phyloP scores from a whole-genome alignment of 92 coral and sea anemone genomes.

The Scolanthus callimorphus region DNA sequence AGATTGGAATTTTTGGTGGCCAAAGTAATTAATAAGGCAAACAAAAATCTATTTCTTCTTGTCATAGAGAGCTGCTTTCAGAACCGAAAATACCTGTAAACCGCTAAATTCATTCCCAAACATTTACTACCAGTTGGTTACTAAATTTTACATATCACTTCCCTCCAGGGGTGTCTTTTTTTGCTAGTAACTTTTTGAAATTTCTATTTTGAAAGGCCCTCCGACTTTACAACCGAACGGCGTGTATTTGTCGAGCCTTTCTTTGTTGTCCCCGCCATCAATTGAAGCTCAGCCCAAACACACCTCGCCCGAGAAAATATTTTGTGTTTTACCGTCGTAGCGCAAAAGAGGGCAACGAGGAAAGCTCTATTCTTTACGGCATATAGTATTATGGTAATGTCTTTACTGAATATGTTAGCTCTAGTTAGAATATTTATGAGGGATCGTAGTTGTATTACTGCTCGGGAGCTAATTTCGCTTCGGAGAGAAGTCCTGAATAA shows the following conservation, averaged over 20 bases:
- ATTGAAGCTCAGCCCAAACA: background rate
- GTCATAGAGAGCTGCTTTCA: background rate
- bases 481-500: conserved; percentile 1
- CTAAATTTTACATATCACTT: background rate
- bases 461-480: conserved; percentile 56
- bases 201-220: background rate
- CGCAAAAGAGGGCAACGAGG: background rate
- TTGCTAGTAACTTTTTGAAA: conserved; percentile 11
- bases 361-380: conserved; percentile 4
- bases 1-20: conserved; percentile 48
- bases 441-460: conserved; percentile 44
- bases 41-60: conserved; percentile 42
- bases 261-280: conserved; percentile 44
- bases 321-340: too few species aligned
- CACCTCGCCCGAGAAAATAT: too few species aligned
- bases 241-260: background rate
- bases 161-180: background rate
- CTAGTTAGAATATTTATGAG: conserved; percentile 83
- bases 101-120: background rate
- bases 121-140: background rate
- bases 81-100: background rate
- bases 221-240: background rate
- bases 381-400: conserved; percentile 78
- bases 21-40: conserved; percentile 55
- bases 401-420: conserved; percentile 52